phyloP scores from a whole-genome alignment of 2,113 vertebrate species.

The Anguilla japonica region DNA sequence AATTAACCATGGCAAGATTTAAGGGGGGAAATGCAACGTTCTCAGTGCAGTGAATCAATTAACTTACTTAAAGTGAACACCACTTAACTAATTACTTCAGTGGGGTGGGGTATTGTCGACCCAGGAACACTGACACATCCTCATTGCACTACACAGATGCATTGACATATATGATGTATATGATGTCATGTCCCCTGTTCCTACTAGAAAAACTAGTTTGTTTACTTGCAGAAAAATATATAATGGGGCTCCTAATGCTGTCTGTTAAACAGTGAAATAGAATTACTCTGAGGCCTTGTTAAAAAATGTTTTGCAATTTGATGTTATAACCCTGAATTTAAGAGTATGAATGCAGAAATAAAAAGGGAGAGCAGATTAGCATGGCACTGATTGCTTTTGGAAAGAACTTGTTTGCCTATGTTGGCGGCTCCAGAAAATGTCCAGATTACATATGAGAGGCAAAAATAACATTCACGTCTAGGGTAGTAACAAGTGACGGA shows the following conservation, averaged over 20 bases:
- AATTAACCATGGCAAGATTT: slow-evolving; percentile 24
- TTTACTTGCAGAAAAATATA: neutral
- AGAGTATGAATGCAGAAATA: too few species aligned
- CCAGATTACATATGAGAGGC: neutral
- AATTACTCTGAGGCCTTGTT: neutral
- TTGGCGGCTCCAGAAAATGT: neutral
- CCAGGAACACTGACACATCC: neutral
- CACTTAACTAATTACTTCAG: slow-evolving; percentile 22
- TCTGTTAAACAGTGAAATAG: neutral
- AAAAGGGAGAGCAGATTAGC: neutral
- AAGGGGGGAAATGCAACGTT: slow-evolving; percentile 23
- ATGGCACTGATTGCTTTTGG: neutral
- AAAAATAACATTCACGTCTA: neutral
- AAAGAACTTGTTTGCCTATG: neutral
- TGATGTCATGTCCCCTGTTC: neutral
- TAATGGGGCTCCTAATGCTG: neutral
- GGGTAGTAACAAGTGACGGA: neutral
- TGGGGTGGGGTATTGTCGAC: neutral
- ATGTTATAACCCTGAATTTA: too few species aligned
- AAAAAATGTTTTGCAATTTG: neutral
- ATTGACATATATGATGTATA: neutral
- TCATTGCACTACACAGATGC: neutral
- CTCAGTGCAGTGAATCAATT: slow-evolving; percentile 33
- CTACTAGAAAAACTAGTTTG: neutral
- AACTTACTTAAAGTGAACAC: neutral